Evolutionary conservation across 2,113 vertebrate species (phyloP).

Genomic region (Eublepharis macularius): DNA sequence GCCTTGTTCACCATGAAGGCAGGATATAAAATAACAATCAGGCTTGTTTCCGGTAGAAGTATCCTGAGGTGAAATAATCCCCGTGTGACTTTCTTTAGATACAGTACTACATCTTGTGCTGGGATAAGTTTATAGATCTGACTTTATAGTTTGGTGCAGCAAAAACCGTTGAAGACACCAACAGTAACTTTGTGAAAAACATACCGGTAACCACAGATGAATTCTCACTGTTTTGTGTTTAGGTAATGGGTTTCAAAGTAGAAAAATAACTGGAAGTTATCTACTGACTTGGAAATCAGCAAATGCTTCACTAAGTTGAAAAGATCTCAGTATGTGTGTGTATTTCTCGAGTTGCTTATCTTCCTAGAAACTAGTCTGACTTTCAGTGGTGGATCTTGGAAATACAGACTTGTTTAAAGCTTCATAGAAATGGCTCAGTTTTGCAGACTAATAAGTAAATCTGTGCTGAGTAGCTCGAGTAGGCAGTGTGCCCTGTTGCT

Average conservation of each 20-base stretch:
- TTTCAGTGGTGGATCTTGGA: background rate
- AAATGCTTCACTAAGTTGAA: too few species aligned
- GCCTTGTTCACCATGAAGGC: background rate
- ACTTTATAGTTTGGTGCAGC: background rate
- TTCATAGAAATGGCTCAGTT: background rate
- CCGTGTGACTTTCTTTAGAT: background rate
- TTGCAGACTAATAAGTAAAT: background rate
- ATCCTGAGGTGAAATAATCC: background rate
- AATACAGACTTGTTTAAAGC: too few species aligned
- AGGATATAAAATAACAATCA: background rate
- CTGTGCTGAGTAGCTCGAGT: background rate
- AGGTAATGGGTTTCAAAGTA: background rate
- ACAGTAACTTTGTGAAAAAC: background rate
- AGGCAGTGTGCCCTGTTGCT: background rate
- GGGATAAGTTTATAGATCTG: background rate
- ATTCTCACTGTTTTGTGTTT: background rate
- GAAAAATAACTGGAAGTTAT: too few species aligned
- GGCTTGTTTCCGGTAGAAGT: background rate
- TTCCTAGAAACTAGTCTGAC: background rate
- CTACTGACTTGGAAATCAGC: too few species aligned
- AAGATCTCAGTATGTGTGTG: too few species aligned
- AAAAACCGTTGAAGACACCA: background rate
- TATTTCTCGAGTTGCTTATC: background rate
- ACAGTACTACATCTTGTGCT: background rate
- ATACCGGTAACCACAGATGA: background rate